Evolutionary conservation across 2,113 vertebrate species (phyloP), one percentile per base, ranked within the genome.

Genomic region (Psittacara wagleri): DNA sequence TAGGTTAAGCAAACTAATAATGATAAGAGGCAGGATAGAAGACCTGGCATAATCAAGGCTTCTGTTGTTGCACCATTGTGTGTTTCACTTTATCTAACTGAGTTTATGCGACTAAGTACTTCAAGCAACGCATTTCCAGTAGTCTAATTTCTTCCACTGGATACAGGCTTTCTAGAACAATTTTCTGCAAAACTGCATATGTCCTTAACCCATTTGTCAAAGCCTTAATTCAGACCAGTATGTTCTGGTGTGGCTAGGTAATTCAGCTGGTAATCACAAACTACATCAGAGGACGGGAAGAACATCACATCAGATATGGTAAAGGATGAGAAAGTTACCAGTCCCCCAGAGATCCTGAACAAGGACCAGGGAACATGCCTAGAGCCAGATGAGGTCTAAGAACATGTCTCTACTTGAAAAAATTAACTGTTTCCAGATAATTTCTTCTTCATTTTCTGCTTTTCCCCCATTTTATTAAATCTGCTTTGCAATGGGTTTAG

Each of bases 41-140:
- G 88, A 89, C 73, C 48, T 92, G 80, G 61, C 90, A 69, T 52
- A 59, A 77, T 86, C 80, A 87, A 79, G 22, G 41, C 43, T 93
- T 55, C 74, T 87, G 81, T 92, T n/a, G 7, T 51, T 94, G 64
- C 75, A 33, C 62, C 94, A 46, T 63, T 11, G 17, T 90, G 83
- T 86, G 83, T 80, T 95, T 96, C 94, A 86, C 35, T 66, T 64
- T 63, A 18, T 35, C 48, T 93, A 55, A 57, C 49, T 79, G 79
- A 87, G 86, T 96, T 95, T 86, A 72, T 70, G 14, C 68, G 86
- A 84, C 94, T 89, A 94, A 95, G 81, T 94, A 73, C 68, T 67
- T 39, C 37, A 89, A 72, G 67, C 25, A 95, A 63, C 28, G 52
- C 59, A 75, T 63, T 91, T 61, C 46, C 41, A 86, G 52, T 15